These are phyloP conservation scores for Armadillidium nasatum DNA, from an alignment of 1,140 invertebrate species.

Conservation along the genomic window DNA sequence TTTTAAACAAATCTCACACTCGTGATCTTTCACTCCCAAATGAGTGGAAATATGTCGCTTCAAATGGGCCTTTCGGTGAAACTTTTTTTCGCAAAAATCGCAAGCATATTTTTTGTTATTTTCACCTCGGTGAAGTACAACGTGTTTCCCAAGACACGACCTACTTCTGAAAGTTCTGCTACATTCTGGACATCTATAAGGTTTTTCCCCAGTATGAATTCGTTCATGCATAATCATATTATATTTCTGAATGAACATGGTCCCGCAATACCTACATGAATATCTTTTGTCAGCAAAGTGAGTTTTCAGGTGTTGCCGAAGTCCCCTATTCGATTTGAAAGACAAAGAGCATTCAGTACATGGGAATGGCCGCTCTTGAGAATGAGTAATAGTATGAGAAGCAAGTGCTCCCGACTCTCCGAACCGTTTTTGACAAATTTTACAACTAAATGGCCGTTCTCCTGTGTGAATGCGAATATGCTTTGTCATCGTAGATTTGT, in stretches of 20 bases:
- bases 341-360: constrained; percentile 31
- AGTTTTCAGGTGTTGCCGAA: constrained; percentile 77
- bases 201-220: constrained; percentile 38
- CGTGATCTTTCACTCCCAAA: constrained; percentile 78
- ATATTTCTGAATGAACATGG: constrained; percentile 50
- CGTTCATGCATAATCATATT: constrained; percentile 42
- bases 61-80: constrained; percentile 35
- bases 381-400: constrained; percentile 35
- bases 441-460: constrained; percentile 72
- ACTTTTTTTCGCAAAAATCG: constrained; percentile 34
- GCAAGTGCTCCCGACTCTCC: constrained; percentile 34
- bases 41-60: constrained; percentile 59
- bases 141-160: constrained; percentile 33
- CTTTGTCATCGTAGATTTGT: constrained; percentile 57
- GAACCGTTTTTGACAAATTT: constrained; percentile 79
- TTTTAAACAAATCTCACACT: constrained; percentile 80
- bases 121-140: constrained; percentile 34
- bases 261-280: constrained; percentile 54
- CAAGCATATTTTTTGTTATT: constrained; percentile 29
- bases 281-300: constrained; percentile 68
- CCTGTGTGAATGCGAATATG: constrained; percentile 73
- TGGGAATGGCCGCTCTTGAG: constrained; percentile 28
- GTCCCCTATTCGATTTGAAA: constrained; percentile 40
- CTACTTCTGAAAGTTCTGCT: constrained; percentile 33
- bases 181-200: constrained; percentile 33